Percentiles rank a stretch among this genome's conserved stretches.
Conservation (phyloP, 2,113 vertebrate species). For the Microtus richardsoni region DNA sequence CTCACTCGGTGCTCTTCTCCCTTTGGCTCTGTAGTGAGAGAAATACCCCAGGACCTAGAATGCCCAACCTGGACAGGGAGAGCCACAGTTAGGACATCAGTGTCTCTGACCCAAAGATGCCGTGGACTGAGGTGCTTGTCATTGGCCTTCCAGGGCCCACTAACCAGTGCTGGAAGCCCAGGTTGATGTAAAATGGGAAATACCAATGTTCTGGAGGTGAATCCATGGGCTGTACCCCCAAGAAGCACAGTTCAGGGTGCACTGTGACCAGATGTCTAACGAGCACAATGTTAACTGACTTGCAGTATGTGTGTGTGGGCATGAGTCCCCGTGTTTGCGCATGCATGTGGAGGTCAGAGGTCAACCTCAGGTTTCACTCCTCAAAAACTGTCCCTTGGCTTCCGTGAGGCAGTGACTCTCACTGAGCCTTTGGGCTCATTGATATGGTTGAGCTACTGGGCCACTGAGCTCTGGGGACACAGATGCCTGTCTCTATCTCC, state of each 20-base stretch:
- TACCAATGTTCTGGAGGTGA: accelerated
- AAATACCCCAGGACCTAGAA: neutral
- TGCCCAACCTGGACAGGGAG: neutral
- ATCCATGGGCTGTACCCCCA: neutral
- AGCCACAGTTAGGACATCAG: neutral
- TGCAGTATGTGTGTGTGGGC: too few species aligned
- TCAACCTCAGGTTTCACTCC: neutral
- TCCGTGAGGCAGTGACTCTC: neutral
- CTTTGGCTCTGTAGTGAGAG: neutral
- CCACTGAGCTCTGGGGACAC: neutral
- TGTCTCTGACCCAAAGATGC: neutral
- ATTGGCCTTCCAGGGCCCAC: neutral
- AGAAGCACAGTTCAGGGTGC: neutral
- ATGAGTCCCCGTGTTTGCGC: neutral
- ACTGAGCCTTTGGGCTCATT: neutral
- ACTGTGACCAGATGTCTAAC: neutral
- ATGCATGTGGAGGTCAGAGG: neutral
- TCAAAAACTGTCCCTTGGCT: neutral
- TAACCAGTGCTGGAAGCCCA: neutral
- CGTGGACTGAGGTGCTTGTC: neutral
- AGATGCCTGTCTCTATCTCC: neutral
- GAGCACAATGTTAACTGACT: neutral
- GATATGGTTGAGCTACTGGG: neutral
- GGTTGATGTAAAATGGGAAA: neutral
- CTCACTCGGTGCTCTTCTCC: accelerated